Percentiles rank a stretch among this genome's conserved stretches.
phyloP scores from a whole-genome alignment of 2,797 vertebrate genomes.

The Spinibarbus caldwelli region DNA sequence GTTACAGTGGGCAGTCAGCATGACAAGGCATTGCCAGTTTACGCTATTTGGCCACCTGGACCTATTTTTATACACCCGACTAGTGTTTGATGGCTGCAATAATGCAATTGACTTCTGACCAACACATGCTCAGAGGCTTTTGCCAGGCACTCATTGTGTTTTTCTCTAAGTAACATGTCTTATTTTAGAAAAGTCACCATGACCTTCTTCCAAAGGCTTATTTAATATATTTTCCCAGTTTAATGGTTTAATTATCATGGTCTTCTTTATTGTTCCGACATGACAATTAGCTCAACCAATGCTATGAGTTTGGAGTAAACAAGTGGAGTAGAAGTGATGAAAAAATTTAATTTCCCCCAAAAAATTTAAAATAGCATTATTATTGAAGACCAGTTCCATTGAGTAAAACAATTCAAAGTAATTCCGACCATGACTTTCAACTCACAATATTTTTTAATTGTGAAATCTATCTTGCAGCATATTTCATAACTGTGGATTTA shows the following conservation, averaged over 20 bases:
- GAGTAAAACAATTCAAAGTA: background rate
- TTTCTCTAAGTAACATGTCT: background rate
- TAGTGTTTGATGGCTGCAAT: conserved; percentile 12
- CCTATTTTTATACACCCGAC: conserved; percentile 23
- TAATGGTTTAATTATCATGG: background rate
- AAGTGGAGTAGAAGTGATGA: background rate
- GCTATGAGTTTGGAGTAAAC: background rate
- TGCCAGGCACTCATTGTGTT: background rate
- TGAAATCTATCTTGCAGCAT: background rate
- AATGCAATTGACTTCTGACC: conserved; percentile 1
- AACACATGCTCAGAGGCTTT: background rate
- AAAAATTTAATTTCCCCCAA: no score
- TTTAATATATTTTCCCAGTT: background rate
- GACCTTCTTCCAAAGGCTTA: background rate
- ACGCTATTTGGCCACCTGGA: background rate
- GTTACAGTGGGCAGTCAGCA: background rate
- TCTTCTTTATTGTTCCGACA: background rate
- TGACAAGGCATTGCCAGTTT: background rate
- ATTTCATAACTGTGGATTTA: background rate
- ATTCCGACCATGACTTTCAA: background rate
- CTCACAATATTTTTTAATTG: background rate
- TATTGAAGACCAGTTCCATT: background rate
- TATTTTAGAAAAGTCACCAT: background rate
- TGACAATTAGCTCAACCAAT: background rate
- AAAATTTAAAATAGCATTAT: background rate